phyloP scores from a whole-genome alignment of 1,140 invertebrate genomes.

The Drosophila willistoni region DNA sequence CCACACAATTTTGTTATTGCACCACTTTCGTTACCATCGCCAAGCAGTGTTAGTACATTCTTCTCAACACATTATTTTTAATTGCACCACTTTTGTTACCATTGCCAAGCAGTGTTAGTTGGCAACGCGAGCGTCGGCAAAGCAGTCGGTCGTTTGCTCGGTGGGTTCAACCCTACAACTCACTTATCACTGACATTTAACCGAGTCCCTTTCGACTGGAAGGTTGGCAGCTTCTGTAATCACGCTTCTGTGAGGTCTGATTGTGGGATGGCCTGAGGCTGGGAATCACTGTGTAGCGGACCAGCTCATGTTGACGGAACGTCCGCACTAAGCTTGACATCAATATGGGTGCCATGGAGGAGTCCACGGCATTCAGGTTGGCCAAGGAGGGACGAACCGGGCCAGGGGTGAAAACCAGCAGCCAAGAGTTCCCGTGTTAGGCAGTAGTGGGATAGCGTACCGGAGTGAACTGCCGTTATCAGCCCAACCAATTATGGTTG shows the following conservation, averaged over 20 bases:
- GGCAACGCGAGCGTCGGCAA: neutral
- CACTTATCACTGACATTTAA: neutral
- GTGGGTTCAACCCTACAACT: neutral
- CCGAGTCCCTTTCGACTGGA: conserved; percentile 86
- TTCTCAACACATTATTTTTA: neutral
- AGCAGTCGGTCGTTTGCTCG: neutral
- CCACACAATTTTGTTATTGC: neutral
- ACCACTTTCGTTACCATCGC: neutral
- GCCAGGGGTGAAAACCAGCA: conserved; percentile 98
- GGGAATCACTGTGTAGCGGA: conserved; percentile 88
- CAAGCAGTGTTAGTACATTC: neutral
- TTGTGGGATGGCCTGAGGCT: conserved; percentile 93
- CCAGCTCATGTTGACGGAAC: conserved; percentile 90
- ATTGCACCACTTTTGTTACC: neutral
- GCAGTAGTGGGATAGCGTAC: conserved; percentile 98
- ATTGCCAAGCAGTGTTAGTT: neutral
- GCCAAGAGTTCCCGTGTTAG: conserved; percentile 97
- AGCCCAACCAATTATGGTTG: conserved; percentile 93
- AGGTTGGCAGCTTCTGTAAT: conserved; percentile 96
- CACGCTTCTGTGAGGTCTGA: conserved; percentile 95
- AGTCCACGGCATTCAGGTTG: conserved; percentile 93
- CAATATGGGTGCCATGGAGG: conserved; percentile 94
- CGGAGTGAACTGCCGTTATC: conserved; percentile 92
- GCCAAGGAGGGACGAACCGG: conserved; percentile 97
- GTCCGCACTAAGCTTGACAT: conserved; percentile 95